Evolutionary conservation across 1,140 invertebrate genomes (phyloP), one percentile per base, ranked within the genome.

Genomic region (Agraylea sexmaculata): DNA sequence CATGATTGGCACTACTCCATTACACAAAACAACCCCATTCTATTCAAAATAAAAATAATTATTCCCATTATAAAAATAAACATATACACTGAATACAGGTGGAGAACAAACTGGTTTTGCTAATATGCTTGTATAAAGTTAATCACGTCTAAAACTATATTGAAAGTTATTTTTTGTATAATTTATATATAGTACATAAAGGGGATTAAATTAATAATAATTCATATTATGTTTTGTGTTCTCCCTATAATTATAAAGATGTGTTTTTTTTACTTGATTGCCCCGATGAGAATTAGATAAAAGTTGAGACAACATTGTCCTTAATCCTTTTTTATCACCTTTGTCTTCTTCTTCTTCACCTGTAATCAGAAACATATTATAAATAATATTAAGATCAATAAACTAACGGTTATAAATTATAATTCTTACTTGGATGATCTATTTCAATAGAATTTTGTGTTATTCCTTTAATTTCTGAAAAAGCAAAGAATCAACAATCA

Each of bases 281-380:
- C 61, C 52, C 13, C 58, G 57, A 17, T 66, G 62, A 13, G 63
- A 66, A 45, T 61, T 68, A 1, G 58, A 63, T 5, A 68, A 50
- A 2, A 68, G 42, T 36, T 68, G 65, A 0, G 61, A 60, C 15
- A 68, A 38, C 34, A 68, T 66, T 31, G 66, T 59, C 22, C 62
- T 56, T 3, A 66, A 58, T 1, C 64, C 62, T 39, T 63, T 63
- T 49, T 64, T 66, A 45, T 68, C 65, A 0, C 58, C 60, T 29
- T 55, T 56, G 33, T 68, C 65, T 38, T 68, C 65, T 31, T 68
- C 65, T 36, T 66, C 65, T 25, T 68, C 65, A 1, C 37, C 47
- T 45, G 10, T 1, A 34, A 35, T 3, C 4, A 23, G 13, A 37
- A 37, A 37, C 13, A 23, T 21, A 23, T 23, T 25, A 23, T 37